A percentile compares a stretch with the other conserved stretches of the same genome.
phyloP scores from a whole-genome alignment of 2,888 invertebrate species.

The Lissocephala sabroskyi region DNA sequence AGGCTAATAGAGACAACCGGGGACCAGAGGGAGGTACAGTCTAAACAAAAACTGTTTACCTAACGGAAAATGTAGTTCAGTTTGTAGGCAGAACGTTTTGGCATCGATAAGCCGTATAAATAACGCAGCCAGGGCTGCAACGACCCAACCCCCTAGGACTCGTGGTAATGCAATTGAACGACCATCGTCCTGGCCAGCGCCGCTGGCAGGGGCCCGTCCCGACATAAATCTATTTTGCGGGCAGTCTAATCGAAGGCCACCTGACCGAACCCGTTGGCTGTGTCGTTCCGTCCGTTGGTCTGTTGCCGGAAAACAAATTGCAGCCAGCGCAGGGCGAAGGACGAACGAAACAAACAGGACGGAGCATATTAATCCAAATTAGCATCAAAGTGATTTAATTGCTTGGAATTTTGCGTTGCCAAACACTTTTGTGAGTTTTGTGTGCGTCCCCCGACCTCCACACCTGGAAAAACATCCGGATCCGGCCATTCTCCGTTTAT shows the following conservation, averaged over 20 bases:
- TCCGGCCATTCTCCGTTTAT: slow-evolving; percentile 7
- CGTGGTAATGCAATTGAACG: slow-evolving; percentile 12
- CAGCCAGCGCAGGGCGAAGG: slow-evolving; percentile 50
- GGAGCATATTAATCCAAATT: slow-evolving; percentile 73
- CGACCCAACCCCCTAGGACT: too few relatives aligned
- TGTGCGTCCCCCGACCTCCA: too few relatives aligned
- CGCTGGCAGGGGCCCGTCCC: slow-evolving; percentile 8
- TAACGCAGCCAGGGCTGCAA: slow-evolving; percentile 41
- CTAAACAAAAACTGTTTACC: slow-evolving; percentile 41
- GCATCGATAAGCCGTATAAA: slow-evolving; percentile 63
- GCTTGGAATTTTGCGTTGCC: slow-evolving; percentile 71
- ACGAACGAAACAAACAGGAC: slow-evolving; percentile 34
- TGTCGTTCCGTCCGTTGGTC: too few relatives aligned
- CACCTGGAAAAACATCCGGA: slow-evolving; percentile 8
- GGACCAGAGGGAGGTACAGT: too few relatives aligned
- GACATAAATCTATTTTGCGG: slow-evolving; percentile 57
- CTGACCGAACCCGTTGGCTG: not conserved
- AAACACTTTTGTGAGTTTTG: slow-evolving; percentile 66
- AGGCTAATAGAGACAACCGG: slow-evolving; percentile 38
- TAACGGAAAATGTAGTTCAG: slow-evolving; percentile 54
- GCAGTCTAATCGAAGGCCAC: slow-evolving; percentile 51
- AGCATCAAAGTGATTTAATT: slow-evolving; percentile 73
- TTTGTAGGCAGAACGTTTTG: too few relatives aligned
- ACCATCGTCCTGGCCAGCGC: slow-evolving; percentile 3
- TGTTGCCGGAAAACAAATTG: slow-evolving; percentile 67